These are phyloP conservation scores for Agrenia bidenticulata DNA, from an alignment of 2,888 invertebrate species.

Conservation along the genomic window DNA sequence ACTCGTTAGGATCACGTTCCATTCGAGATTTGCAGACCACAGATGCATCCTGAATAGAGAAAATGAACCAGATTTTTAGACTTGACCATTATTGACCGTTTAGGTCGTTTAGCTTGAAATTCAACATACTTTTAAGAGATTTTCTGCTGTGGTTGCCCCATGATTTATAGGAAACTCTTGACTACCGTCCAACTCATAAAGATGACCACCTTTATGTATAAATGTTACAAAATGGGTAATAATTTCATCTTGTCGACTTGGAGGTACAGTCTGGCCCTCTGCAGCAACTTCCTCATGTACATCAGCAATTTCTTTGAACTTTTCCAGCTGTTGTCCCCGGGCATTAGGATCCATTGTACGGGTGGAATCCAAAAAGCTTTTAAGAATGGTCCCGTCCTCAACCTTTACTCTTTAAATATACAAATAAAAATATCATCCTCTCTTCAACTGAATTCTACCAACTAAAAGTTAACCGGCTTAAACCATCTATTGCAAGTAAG, in stretches of 20 bases:
- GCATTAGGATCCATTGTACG: background rate
- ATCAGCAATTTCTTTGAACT: background rate
- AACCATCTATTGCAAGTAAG: too few relatives aligned
- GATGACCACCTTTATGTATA: constrained; percentile 73
- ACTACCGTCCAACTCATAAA: constrained; percentile 82
- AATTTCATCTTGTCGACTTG: constrained; percentile 68
- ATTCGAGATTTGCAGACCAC: constrained; percentile 40
- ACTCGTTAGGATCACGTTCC: constrained; percentile 42
- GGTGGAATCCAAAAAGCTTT: background rate
- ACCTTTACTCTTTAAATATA: too few relatives aligned
- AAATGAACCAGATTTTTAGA: background rate
- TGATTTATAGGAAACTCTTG: constrained; percentile 81
- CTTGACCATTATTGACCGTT: background rate
- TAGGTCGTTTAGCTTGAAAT: background rate
- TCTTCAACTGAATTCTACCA: too few relatives aligned
- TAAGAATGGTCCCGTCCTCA: too few relatives aligned
- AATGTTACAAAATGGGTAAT: constrained; percentile 90
- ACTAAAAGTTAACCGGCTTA: too few relatives aligned
- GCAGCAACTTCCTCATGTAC: background rate
- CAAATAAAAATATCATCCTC: too few relatives aligned
- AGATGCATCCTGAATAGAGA: constrained; percentile 43
- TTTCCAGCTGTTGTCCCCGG: background rate
- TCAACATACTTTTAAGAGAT: constrained; percentile 69
- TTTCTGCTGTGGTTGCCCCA: constrained; percentile 73
- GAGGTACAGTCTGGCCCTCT: background rate